Base-by-base conservation (phyloP, 2,888 invertebrate genomes). In the Amblyteles armatorius region DNA sequence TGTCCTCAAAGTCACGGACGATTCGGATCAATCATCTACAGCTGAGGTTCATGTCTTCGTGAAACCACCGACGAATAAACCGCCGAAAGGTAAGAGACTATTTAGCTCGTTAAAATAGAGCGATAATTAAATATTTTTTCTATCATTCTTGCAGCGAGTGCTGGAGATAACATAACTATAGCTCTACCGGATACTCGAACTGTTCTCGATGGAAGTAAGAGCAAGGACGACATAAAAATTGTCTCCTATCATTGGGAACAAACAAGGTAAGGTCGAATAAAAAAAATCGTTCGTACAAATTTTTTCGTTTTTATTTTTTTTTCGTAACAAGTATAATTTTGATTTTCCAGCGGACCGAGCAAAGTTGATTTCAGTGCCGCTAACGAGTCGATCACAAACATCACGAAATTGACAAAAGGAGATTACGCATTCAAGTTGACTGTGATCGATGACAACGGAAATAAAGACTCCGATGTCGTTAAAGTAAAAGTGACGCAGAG, bases 31-130 rank as follows among this genome's bases (percentile, higher is more conserved):
- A 94, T 96, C 96, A 1, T 98, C 98, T 50, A 96, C 96, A 0
- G 98, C 98, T 0, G 97, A 97, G 87, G 98, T 98, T 0, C 98
- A 97, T 91, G 98, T 99, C 1, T 98, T 98, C 93, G 99, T 99
- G 0, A 98, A 98, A 93, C 97, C 97, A 0, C 97, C 97, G 0
- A 97, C 97, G 1, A 97, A 98, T 92, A 97, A 97, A 79, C 98
- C 98, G 9, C 98, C 98, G 0, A 95, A 96, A 50, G 97, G 97
- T 79, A 94, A 95, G 90, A 96, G 0, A 40, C 36, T 9, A n/a
- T 48, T n/a, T 36, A 16, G 16, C 3, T 48, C 44, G 16, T 48
- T 16, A 16, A 3, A 16, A 1, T 48, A 3, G 44, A 48, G 52
- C 33, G 55, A 36, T 44, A 36, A 36, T 44, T 33, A 36, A 40